Evolutionary conservation across 2,113 vertebrate genomes (phyloP).

Genomic region (Chaetorhynchus papuensis): DNA sequence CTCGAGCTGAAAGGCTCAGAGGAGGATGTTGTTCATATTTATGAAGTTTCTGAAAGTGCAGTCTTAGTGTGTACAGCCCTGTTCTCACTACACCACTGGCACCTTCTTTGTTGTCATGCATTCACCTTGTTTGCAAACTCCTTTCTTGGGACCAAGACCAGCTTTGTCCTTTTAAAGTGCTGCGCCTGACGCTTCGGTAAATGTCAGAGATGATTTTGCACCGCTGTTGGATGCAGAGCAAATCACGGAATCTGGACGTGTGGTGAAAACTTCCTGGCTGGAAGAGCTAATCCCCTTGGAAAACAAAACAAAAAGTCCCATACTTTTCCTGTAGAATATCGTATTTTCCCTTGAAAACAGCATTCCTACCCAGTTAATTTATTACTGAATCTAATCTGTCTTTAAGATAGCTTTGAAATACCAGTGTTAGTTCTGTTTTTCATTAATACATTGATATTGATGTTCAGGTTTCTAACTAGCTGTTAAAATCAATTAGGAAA

Average conservation of each 20-base stretch:
- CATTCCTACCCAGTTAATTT: neutral
- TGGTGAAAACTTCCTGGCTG: slow-evolving; percentile 34
- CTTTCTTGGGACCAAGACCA: neutral
- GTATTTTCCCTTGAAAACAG: neutral
- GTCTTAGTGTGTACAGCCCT: neutral
- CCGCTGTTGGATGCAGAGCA: neutral
- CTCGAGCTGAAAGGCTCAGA: neutral
- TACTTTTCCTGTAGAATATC: neutral
- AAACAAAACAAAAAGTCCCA: slow-evolving; percentile 15
- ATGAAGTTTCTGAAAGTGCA: neutral
- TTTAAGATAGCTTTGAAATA: neutral
- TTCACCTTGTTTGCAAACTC: neutral
- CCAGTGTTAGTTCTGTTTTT: neutral
- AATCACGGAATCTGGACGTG: neutral
- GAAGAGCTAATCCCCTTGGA: neutral
- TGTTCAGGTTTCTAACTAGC: neutral
- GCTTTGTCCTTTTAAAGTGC: neutral
- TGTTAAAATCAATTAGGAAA: neutral
- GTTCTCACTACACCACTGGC: fast-evolving
- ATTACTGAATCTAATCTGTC: neutral
- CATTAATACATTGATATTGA: neutral
- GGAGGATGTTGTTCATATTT: neutral
- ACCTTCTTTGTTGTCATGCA: neutral
- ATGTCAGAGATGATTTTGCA: slow-evolving; percentile 1
- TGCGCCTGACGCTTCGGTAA: fast-evolving